Base-by-base conservation (phyloP, 2,888 invertebrate species). In the Corythucha ciliata region DNA sequence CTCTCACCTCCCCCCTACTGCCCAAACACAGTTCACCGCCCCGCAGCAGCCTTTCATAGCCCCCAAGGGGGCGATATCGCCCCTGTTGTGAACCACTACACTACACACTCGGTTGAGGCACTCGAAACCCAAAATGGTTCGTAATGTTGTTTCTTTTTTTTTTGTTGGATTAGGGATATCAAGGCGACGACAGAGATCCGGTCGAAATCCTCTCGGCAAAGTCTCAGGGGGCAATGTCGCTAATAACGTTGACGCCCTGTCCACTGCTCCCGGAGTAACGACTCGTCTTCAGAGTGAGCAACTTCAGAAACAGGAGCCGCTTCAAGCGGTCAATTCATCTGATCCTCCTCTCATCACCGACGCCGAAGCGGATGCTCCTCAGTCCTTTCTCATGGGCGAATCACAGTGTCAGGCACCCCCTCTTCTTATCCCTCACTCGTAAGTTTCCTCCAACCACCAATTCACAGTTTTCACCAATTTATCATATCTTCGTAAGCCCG, bases 231-330 rank as follows among this genome's bases (percentile, higher is more conserved):
- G 76, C 50, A 56, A 57, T 39, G 55, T 59, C 44, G 51, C 56
- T 22, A 42, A 24, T 12, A 54, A 37, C 37, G 42, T 56, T 36
- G 57, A 55, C 22, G 50, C 60, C 7, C 53, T 61, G 61, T 69
- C 68, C 63, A 68, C 66, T 60, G 70, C 83, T 14, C 80, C 86
- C 45, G 88, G 89, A 10, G 89, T 89, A 56, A 88, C 87, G 63
- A 90, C 89, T 25, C 72, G 89, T 57, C 74, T 87, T 64, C 88
- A 88, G 69, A 77, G 88, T 14, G 85, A 86, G 63, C 80, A 81
- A 67, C 79, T 80, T 65, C 79, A 79, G 62, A 79, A 79, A 64
- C 63, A 64, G 57, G 63, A 61, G 53, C 58, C 58, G 42, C 41
- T 51, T 5, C 47, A 52, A 22, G 26, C 47, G 8, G 29, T 50